Conservation (phyloP, 2,113 vertebrate genomes). For the Acanthisitta chloris region DNA sequence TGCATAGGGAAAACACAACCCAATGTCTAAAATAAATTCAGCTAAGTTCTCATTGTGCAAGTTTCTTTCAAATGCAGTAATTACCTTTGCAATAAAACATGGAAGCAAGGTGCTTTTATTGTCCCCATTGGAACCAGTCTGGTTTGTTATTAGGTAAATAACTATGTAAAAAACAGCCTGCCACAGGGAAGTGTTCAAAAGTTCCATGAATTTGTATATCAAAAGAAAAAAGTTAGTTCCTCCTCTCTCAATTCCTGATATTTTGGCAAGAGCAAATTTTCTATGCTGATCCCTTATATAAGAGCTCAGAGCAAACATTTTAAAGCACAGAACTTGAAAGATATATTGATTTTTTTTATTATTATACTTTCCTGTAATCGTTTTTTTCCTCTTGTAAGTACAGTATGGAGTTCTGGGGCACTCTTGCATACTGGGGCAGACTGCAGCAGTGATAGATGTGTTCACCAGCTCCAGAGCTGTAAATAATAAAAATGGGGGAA, state of each 20-base stretch:
- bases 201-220: neutral
- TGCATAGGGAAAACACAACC: neutral
- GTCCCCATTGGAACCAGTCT: neutral
- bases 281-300: neutral
- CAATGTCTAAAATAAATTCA: neutral
- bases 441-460: neutral
- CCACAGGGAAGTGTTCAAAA: neutral
- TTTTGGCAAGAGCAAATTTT: neutral
- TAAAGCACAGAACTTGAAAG: neutral
- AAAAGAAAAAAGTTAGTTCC: neutral
- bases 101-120: neutral
- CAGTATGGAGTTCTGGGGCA: neutral
- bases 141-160: conserved; percentile 31
- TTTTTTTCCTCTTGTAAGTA: neutral
- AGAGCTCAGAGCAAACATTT: neutral
- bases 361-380: neutral
- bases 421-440: neutral
- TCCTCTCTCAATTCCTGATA: neutral
- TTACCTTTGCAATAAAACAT: neutral
- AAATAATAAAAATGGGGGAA: neutral
- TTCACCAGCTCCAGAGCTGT: neutral
- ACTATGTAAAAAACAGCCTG: neutral
- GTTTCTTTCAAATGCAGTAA: neutral
- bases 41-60: neutral
- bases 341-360: neutral